These are phyloP conservation scores for Ethmia dodecea DNA, from an alignment of 2,888 invertebrate genomes.

Conservation along the genomic window DNA sequence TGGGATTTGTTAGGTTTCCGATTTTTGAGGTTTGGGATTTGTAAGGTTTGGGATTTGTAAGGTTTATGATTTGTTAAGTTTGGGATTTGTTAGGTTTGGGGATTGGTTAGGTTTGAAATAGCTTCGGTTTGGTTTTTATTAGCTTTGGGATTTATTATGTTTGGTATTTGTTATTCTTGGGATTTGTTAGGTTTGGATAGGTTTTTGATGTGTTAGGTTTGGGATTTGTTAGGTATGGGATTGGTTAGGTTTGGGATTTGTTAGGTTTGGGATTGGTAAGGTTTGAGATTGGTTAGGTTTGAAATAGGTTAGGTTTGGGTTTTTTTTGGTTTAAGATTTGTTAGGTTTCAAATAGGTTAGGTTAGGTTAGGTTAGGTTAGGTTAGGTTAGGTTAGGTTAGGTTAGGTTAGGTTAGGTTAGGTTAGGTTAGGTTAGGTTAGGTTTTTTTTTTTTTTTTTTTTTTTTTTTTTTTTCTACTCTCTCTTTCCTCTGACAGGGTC, in stretches of 20 bases:
- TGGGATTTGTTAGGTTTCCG: not conserved
- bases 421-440: constrained; percentile 19
- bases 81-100: not conserved
- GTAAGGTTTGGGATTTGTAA: not conserved
- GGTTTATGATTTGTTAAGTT: not conserved
- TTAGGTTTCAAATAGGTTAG: constrained; percentile 3
- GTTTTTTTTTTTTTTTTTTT: constrained; percentile 5
- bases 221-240: not conserved
- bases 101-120: not conserved
- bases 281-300: not conserved
- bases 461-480: not conserved
- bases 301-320: not conserved
- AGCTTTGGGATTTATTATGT: not conserved
- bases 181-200: not conserved
- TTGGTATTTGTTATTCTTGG: not conserved
- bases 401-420: constrained; percentile 16
- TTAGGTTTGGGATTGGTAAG: not conserved
- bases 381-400: constrained; percentile 14
- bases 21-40: not conserved
- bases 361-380: constrained; percentile 3
- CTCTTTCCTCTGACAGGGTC: not conserved
- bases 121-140: not conserved
- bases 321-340: constrained; percentile 6
- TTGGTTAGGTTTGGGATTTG: not conserved
- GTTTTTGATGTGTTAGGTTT: not conserved